Percentiles rank a stretch among this genome's conserved stretches.
These are phyloP conservation scores for Muscicapa comitata DNA, from an alignment of 2,797 vertebrate genomes.

Conservation along the genomic window DNA sequence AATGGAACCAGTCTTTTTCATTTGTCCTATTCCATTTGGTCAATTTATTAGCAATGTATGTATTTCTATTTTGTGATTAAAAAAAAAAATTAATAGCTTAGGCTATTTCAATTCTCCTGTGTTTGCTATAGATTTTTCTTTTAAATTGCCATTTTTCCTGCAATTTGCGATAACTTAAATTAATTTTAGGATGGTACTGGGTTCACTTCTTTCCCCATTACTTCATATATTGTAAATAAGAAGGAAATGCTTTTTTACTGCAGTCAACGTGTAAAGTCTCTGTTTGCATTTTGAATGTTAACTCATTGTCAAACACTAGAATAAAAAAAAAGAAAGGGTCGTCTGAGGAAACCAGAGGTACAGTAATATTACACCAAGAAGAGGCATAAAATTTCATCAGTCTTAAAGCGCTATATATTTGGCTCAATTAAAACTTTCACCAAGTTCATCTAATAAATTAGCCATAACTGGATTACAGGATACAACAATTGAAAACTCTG, in stretches of 20 bases:
- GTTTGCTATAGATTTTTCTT: slow-evolving; percentile 38
- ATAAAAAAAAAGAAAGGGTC: background rate
- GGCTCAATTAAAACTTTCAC: background rate
- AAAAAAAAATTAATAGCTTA: background rate
- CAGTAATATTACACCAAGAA: background rate
- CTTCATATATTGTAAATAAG: background rate
- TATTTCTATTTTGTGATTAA: background rate
- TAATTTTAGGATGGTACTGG: background rate
- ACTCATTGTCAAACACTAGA: background rate
- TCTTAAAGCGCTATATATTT: background rate
- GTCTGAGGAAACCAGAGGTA: background rate
- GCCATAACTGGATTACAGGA: background rate
- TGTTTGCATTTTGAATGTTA: background rate
- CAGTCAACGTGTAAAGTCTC: background rate
- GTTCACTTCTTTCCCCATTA: background rate
- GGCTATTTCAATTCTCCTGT: background rate
- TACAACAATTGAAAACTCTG: background rate
- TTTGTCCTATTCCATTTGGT: background rate
- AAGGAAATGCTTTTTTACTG: background rate
- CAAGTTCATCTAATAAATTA: background rate
- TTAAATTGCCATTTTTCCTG: background rate
- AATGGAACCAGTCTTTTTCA: background rate
- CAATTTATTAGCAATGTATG: background rate
- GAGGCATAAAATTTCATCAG: background rate
- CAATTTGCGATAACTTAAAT: slow-evolving; percentile 2